Evolutionary conservation across 2,888 invertebrate species (phyloP), one percentile per base, ranked within the genome.

Genomic region (Fabriciana adippe): DNA sequence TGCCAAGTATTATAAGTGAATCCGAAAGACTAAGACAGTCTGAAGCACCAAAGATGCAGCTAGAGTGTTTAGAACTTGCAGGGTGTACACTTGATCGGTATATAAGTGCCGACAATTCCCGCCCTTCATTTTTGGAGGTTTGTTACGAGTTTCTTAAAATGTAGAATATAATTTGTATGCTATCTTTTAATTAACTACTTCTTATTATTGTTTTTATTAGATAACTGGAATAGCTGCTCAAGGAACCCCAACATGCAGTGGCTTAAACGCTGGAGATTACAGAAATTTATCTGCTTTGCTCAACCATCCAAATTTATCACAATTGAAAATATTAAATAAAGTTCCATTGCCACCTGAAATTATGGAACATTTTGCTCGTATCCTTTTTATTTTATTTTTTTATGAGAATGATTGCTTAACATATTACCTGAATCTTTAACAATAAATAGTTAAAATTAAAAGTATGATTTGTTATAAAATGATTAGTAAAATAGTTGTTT

Each of bases 301-400:
- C 21, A 90, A 95, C 73, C 95, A 96, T 70, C 93, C 95, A 70
- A 95, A 95, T 77, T 93, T 97, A 75, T 95, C 95, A 70, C 97
- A 98, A 84, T 93, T 98, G 77, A 95, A 95, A 81, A 95, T 96
- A 71, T 90, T 96, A 31, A 96, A 95, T 82, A 97, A 96, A 92
- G 95, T 97, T 71, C 97, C 98, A 14, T 93, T 99, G 65, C 99
- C 99, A 31, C 95, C 96, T 11, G 99, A 99, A 93, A 96, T 99
- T 70, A 95, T 98, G 91, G 98, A 99, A 90, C 97, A 99, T 87
- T 97, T 98, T 93, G 96, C 96, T 76, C 97, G 98, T 98, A 97
- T 96, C 96, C 95, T 95, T 95, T 93, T 18, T 13, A 48, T 54
- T 1, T 63, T 1, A 3, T 55, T 1, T 18, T 55, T 3, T 31